Conservation (phyloP, 2,797 vertebrate genomes). For the Buceros bicornis region DNA sequence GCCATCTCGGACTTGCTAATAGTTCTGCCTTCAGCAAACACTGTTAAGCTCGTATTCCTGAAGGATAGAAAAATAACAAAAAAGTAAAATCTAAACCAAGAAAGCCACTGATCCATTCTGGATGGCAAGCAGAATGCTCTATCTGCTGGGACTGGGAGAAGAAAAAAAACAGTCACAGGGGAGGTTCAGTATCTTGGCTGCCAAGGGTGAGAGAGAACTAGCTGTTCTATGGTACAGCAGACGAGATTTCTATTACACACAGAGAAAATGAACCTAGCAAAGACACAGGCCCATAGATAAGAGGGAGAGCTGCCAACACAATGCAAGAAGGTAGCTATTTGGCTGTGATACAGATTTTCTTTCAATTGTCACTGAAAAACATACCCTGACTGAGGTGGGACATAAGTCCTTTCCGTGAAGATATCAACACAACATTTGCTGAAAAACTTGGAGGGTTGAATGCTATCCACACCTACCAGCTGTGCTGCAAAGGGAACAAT, state of each 20-base stretch:
- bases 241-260: background rate
- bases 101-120: background rate
- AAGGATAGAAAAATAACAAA: background rate
- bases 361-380: background rate
- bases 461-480: conserved; percentile 73
- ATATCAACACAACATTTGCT: background rate
- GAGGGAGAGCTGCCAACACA: conserved; percentile 33
- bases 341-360: background rate
- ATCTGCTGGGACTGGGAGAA: background rate
- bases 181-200: background rate
- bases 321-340: conserved; percentile 15
- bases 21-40: background rate
- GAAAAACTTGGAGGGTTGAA: conserved; percentile 36
- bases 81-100: background rate
- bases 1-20: background rate
- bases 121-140: background rate
- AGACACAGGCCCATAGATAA: conserved; percentile 2
- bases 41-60: background rate
- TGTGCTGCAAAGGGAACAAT: background rate
- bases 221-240: background rate
- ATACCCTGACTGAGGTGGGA: background rate
- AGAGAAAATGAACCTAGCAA: conserved; percentile 20
- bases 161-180: background rate
- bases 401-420: conserved; percentile 4
- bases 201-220: background rate